Base-by-base conservation (phyloP, 2,888 invertebrate species). In the Athalia rosae region DNA sequence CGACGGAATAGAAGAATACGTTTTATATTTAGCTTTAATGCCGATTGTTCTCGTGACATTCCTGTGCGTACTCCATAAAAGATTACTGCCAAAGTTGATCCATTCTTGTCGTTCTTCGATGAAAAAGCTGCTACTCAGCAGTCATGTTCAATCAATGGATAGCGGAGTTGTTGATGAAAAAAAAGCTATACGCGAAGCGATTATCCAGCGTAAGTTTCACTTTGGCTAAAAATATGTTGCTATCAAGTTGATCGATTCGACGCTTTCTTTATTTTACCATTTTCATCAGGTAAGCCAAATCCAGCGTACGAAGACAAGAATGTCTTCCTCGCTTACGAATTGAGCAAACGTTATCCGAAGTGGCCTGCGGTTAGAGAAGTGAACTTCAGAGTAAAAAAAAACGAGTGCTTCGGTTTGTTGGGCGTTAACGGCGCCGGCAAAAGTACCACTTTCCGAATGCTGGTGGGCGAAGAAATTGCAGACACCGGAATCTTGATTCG, bases 391-490 rank as follows among this genome's bases (percentile, higher is more conserved):
- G 92, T 95, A 0, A 92, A 92, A 73, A 91, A 93, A 77, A 92
- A 92, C 11, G 95, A 95, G 89, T 95, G 95, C 84, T 95, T 95
- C 86, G 95, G 95, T 0, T 88, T 95, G 58, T 89, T 95, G 77
- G 95, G 96, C 2, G 93, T 95, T 0, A 95, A 96, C 87, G 96
- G 96, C 15, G 95, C 96, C 5, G 96, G 96, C 0, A 96, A 96
- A 89, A 95, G 95, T 0, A 93, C 94, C 3, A 96, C 96, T 0
- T 97, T 97, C 88, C 96, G 95, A 90, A 95, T 96, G 94, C 90
- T 96, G 84, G 96, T 96, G 78, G 96, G 96, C 0, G 96, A 96
- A 85, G 94, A 93, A 84, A 41, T 71, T 13, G 43, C 71, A 2
- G 13, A 48, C 45, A 71, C 13, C 4, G 71, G 71, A 45, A 58